Conservation (phyloP, 2,888 invertebrate species). For the Epirrita christyi region DNA sequence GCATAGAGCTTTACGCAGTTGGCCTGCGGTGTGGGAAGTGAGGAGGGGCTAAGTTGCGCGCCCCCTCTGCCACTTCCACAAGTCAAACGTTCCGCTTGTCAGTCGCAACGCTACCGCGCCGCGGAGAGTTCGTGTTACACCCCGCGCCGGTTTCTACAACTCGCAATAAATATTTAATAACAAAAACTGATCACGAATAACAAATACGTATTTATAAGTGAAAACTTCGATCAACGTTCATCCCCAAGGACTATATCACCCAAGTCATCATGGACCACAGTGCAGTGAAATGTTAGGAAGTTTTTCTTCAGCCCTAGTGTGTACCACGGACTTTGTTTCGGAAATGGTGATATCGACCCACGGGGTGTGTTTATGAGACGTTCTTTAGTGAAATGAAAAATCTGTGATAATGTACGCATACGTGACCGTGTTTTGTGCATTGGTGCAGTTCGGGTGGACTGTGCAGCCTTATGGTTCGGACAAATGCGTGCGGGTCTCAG, state of each 20-base stretch:
- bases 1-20: slow-evolving; percentile 59
- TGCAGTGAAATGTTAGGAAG: slow-evolving; percentile 80
- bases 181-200: slow-evolving; percentile 65
- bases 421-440: slow-evolving; percentile 78
- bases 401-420: slow-evolving; percentile 82
- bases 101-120: slow-evolving; percentile 77
- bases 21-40: slow-evolving; percentile 54
- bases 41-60: slow-evolving; percentile 63
- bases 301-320: slow-evolving; percentile 75
- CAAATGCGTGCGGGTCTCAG: slow-evolving; percentile 76
- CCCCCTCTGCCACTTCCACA: slow-evolving; percentile 76
- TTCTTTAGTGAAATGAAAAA: slow-evolving; percentile 81
- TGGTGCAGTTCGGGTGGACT: slow-evolving; percentile 83
- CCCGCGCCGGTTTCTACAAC: slow-evolving; percentile 63
- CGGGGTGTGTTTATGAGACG: slow-evolving; percentile 83
- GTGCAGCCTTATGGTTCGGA: slow-evolving; percentile 82
- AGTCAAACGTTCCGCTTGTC: slow-evolving; percentile 70
- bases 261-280: slow-evolving; percentile 61
- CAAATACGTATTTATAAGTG: slow-evolving; percentile 59
- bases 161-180: slow-evolving; percentile 78
- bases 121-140: slow-evolving; percentile 65
- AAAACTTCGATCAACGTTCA: slow-evolving; percentile 49
- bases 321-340: slow-evolving; percentile 82
- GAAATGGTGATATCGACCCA: slow-evolving; percentile 85
- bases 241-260: slow-evolving; percentile 50